These are phyloP conservation scores for Cyclargus thomasi DNA, from an alignment of 1,140 invertebrate species.

Conservation along the genomic window DNA sequence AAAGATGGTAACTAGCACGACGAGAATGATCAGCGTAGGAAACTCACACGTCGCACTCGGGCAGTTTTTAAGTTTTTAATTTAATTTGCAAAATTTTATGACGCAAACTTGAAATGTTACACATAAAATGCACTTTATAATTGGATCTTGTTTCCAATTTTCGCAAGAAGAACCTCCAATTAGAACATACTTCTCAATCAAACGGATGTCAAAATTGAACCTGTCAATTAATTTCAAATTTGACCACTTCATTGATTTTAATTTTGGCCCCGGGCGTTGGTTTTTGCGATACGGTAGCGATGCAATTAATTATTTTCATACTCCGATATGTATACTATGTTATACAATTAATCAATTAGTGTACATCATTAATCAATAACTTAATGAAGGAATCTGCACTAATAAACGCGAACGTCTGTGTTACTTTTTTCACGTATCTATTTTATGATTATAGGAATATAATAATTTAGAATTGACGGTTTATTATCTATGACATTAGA, in stretches of 20 bases:
- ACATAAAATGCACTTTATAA: not conserved
- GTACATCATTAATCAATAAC: not conserved
- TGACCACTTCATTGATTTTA: slow-evolving; percentile 26
- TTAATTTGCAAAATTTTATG: too few relatives aligned
- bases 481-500: too few relatives aligned
- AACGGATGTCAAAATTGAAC: slow-evolving; percentile 47
- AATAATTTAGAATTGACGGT: too few relatives aligned
- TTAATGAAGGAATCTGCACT: too few relatives aligned
- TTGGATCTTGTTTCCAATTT: not conserved
- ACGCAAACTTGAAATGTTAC: too few relatives aligned
- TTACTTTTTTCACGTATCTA: too few relatives aligned
- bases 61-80: too few relatives aligned
- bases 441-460: too few relatives aligned
- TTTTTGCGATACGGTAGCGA: slow-evolving; percentile 8
- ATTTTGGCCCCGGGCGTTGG: slow-evolving; percentile 26
- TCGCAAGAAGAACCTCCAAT: not conserved
- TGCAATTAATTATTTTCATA: not conserved
- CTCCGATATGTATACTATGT: not conserved
- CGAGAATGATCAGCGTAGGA: too few relatives aligned
- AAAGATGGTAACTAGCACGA: too few relatives aligned
- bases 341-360: not conserved
- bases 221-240: slow-evolving; percentile 45
- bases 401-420: too few relatives aligned
- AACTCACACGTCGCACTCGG: too few relatives aligned
- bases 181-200: slow-evolving; percentile 21